A percentile compares a stretch with the other conserved stretches of the same genome.
phyloP scores from a whole-genome alignment of 2,113 vertebrate species.

The Nipponia nippon region DNA sequence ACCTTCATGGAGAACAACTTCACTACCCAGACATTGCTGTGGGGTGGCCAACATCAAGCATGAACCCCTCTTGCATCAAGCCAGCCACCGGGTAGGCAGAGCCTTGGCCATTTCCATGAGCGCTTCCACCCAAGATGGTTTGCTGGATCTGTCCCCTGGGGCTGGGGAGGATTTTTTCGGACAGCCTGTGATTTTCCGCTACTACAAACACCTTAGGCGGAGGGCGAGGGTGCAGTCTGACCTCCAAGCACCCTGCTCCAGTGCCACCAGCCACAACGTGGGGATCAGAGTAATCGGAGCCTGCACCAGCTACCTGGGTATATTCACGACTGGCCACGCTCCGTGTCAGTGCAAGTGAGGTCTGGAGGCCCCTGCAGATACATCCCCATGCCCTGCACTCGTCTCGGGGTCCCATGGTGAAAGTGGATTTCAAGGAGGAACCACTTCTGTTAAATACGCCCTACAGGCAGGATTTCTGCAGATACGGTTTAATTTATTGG shows the following conservation, averaged over 20 bases:
- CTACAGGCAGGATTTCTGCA: not conserved
- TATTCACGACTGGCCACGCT: not conserved
- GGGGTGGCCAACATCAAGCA: not conserved
- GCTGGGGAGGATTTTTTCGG: not conserved
- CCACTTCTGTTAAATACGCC: accelerated
- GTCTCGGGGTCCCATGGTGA: not conserved
- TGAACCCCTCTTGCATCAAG: not conserved
- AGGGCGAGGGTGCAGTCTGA: not conserved
- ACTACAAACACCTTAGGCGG: accelerated
- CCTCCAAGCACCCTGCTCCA: not conserved
- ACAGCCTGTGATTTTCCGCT: not conserved
- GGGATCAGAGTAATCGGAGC: not conserved
- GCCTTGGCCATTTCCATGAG: not conserved
- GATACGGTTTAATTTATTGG: accelerated
- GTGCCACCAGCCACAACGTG: accelerated
- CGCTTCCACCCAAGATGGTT: not conserved
- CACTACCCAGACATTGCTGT: not conserved
- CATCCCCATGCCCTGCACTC: not conserved
- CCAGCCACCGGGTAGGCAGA: not conserved
- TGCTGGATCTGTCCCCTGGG: not conserved
- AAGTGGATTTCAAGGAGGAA: not conserved
- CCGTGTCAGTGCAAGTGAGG: not conserved
- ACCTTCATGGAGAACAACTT: not conserved
- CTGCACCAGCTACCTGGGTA: not conserved
- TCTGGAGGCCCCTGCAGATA: not conserved